Conservation (phyloP, 2,113 vertebrate species). For the Chrysochloris asiatica region DNA sequence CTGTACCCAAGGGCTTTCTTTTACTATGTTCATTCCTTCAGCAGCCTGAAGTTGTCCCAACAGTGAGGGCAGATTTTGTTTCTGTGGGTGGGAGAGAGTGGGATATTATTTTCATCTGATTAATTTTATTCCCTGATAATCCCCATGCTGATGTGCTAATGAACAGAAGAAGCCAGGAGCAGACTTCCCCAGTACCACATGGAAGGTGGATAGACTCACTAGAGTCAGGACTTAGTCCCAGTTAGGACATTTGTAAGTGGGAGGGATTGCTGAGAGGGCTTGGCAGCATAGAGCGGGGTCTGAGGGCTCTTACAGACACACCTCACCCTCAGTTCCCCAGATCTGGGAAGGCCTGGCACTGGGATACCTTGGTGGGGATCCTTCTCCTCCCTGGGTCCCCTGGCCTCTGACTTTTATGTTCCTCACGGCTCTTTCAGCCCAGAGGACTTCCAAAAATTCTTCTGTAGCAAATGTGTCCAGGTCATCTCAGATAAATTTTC, state of each 20-base stretch:
- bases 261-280: background rate
- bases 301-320: background rate
- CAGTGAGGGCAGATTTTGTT: slow-evolving; percentile 15
- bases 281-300: background rate
- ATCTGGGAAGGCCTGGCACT: background rate
- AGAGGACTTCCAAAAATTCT: background rate
- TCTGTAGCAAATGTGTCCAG: background rate
- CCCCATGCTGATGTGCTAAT: background rate
- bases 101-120: slow-evolving; percentile 46
- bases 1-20: background rate
- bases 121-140: slow-evolving; percentile 37
- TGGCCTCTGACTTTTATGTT: background rate
- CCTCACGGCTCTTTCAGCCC: background rate
- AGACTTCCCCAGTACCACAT: background rate
- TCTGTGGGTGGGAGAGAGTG: background rate
- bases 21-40: background rate
- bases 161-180: slow-evolving; percentile 10
- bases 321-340: background rate
- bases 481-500: background rate
- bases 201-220: background rate
- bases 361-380: background rate
- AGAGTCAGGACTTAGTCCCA: too few relatives aligned
- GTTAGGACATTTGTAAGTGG: background rate
- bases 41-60: background rate
- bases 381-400: background rate